Evolutionary conservation across 2,888 invertebrate genomes (phyloP).

Genomic region (Diplolepis rosae): DNA sequence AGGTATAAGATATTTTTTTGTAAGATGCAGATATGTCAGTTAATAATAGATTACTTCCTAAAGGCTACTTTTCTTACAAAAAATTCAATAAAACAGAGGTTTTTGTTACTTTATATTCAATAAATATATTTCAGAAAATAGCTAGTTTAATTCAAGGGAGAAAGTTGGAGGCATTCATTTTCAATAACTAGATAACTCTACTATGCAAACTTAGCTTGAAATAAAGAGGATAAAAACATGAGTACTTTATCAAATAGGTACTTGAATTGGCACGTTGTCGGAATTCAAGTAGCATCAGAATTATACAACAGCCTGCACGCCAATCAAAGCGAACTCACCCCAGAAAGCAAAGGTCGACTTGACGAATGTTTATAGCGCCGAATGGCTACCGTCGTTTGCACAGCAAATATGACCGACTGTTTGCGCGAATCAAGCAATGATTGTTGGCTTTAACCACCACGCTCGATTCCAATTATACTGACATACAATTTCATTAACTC

Average conservation of each 20-base stretch:
- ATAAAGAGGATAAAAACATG: background rate
- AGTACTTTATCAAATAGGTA: background rate
- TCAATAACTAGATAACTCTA: no score
- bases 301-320: constrained; percentile 51
- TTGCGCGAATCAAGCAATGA: constrained; percentile 49
- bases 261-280: constrained; percentile 33
- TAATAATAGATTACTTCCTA: no score
- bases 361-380: constrained; percentile 51
- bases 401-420: constrained; percentile 48
- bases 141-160: no score
- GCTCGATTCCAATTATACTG: constrained; percentile 41
- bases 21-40: no score
- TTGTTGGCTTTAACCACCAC: constrained; percentile 43
- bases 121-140: no score
- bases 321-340: constrained; percentile 50
- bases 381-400: constrained; percentile 46
- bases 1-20: no score
- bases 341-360: constrained; percentile 39
- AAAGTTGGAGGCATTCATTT: no score
- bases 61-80: no score
- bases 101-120: no score
- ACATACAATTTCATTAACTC: constrained; percentile 22
- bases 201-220: no score
- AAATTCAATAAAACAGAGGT: no score
- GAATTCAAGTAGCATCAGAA: constrained; percentile 47